Percentiles rank a stretch among this genome's conserved stretches.
These are phyloP conservation scores for Lithophane socia DNA, from an alignment of 2,888 invertebrate species.

Conservation along the genomic window DNA sequence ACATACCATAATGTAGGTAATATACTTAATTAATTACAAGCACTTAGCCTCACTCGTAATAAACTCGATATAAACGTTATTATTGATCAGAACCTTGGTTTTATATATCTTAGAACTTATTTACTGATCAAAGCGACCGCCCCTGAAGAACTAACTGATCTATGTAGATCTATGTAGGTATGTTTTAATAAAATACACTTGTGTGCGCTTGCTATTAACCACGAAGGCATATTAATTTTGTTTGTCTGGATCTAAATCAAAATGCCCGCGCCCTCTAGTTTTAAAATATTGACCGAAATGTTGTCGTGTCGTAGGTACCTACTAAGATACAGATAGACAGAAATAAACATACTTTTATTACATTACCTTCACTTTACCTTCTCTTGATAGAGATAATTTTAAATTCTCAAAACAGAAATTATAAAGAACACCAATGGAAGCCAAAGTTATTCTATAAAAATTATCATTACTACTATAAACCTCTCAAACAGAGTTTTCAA, in stretches of 20 bases:
- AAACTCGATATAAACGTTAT: conserved; percentile 49
- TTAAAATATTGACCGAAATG: no score
- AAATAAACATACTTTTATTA: no score
- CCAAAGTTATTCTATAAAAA: background rate
- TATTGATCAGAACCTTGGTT: conserved; percentile 49
- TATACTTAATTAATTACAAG: conserved; percentile 57
- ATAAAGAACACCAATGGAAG: background rate
- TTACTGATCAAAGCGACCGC: conserved; percentile 56
- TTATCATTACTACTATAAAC: background rate
- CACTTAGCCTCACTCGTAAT: conserved; percentile 52
- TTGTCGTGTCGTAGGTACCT: no score
- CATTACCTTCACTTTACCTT: no score
- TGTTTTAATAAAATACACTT: background rate
- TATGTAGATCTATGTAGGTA: conserved; percentile 2
- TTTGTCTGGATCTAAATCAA: background rate
- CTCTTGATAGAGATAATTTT: background rate
- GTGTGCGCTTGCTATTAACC: background rate
- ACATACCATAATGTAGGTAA: conserved; percentile 45
- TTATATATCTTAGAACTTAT: conserved; percentile 37
- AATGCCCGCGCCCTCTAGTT: no score
- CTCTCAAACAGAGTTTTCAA: no score
- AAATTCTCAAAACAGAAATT: no score
- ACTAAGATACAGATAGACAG: no score
- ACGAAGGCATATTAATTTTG: background rate
- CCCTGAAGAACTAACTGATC: conserved; percentile 21